phyloP scores from a whole-genome alignment of 2,888 invertebrate genomes.

The Spilosoma lubricipeda region DNA sequence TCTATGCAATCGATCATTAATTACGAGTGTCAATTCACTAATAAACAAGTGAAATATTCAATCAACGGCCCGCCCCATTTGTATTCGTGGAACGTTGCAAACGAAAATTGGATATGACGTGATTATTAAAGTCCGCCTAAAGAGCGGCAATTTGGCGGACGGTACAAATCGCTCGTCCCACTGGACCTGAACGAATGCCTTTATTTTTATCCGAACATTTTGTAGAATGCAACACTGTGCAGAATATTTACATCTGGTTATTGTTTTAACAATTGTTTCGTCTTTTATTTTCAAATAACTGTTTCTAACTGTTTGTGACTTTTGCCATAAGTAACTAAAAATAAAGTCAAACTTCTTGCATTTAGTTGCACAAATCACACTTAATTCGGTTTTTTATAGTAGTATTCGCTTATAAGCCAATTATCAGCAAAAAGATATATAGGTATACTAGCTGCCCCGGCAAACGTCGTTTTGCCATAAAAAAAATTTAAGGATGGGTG shows the following conservation, averaged over 20 bases:
- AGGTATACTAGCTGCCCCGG: too few species aligned
- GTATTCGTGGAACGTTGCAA: conserved; percentile 73
- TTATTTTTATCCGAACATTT: conserved; percentile 64
- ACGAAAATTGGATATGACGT: conserved; percentile 84
- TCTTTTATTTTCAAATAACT: background rate
- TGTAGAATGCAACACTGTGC: conserved; percentile 43
- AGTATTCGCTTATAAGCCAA: too few species aligned
- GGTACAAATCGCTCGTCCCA: conserved; percentile 76
- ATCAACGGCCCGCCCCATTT: conserved; percentile 67
- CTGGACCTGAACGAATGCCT: conserved; percentile 63
- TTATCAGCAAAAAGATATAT: too few species aligned
- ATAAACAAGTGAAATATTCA: conserved; percentile 66
- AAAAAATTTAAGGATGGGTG: too few species aligned
- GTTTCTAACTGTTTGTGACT: background rate
- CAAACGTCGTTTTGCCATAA: too few species aligned
- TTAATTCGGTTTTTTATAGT: background rate
- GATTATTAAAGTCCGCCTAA: conserved; percentile 82
- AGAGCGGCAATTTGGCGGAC: conserved; percentile 81
- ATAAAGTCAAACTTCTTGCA: background rate
- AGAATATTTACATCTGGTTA: conserved; percentile 8
- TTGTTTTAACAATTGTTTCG: background rate
- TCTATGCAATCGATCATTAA: conserved; percentile 30
- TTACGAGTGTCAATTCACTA: conserved; percentile 48
- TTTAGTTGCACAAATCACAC: background rate
- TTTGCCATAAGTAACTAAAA: background rate